Evolutionary conservation across 1,140 invertebrate genomes (phyloP), one percentile per base, ranked within the genome.

Genomic region (Nomia melanderi): DNA sequence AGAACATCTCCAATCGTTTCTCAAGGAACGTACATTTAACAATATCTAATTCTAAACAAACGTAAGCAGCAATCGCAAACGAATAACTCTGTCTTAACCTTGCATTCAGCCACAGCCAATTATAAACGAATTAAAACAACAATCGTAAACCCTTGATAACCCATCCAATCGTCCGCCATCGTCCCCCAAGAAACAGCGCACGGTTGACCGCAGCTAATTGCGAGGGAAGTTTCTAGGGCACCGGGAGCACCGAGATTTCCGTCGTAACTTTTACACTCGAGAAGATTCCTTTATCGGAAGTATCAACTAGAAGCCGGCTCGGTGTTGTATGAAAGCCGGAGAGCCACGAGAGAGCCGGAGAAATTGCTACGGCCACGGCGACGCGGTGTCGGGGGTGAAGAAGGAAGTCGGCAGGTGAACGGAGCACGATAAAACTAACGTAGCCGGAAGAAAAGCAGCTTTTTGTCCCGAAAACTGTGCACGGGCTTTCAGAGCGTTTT

Each of bases 401-500:
- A 63, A 57, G 65, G 60, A 70, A 79, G 64, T 60, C 72, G 72
- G n/a, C 72, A 75, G 63, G 72, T 75, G 74, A 77, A 77, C 65
- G 31, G 56, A 70, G 65, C 74, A 39, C 66, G 74, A 70, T 70
- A 60, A 70, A 77, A 70, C 56, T 69, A 69, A 79, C 77, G 77
- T 62, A 76, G 65, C 63, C 57, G 78, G 65, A 66, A 81, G 78
- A 81, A 79, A 75, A 75, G 70, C 74, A 63, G 69, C 73, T 84
- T 84, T 84, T 84, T 84, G 78, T 74, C 54, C 78, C 69, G 50
- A 84, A 84, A 81, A 84, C 78, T 83, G 73, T 39, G 57, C 50
- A 31, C 71, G 14, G 63, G 74, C 78, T 84, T 81, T 84, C 69
- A 84, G 70, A 56, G 56, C 57, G 74, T 67, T 84, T 81, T 81